phyloP scores from a whole-genome alignment of 2,113 vertebrate species.

The Ailuropoda melanoleuca region DNA sequence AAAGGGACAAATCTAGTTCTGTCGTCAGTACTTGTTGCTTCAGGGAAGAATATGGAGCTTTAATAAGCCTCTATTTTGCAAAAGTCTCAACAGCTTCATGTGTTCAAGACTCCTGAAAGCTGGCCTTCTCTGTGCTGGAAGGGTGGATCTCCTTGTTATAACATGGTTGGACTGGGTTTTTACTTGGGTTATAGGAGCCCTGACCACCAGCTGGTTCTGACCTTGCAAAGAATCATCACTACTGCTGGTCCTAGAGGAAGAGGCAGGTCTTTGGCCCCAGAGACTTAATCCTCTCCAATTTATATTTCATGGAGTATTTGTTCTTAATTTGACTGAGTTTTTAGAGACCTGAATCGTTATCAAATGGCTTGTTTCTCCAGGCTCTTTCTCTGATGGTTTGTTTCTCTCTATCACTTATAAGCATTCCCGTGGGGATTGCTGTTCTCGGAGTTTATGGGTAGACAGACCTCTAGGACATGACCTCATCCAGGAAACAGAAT shows the following conservation, averaged over 20 bases:
- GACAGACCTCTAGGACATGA: neutral
- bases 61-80: neutral
- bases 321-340: constrained; percentile 22
- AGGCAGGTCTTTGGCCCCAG: neutral
- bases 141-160: neutral
- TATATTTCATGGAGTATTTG: neutral
- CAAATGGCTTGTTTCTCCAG: neutral
- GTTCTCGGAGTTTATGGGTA: constrained; percentile 4
- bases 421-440: neutral
- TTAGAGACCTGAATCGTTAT: constrained; percentile 21
- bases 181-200: neutral
- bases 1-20: neutral
- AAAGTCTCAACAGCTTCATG: neutral
- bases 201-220: neutral
- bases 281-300: neutral
- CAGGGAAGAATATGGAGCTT: neutral
- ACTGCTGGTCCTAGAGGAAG: neutral
- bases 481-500: constrained; percentile 14
- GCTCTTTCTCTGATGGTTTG: neutral
- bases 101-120: neutral
- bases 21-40: neutral
- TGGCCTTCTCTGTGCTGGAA: neutral
- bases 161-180: neutral
- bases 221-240: neutral
- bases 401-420: neutral